A percentile compares a stretch with the other conserved stretches of the same genome.
These are phyloP conservation scores for Drosophila sordidapex DNA, from an alignment of 2,888 invertebrate species.

Conservation along the genomic window DNA sequence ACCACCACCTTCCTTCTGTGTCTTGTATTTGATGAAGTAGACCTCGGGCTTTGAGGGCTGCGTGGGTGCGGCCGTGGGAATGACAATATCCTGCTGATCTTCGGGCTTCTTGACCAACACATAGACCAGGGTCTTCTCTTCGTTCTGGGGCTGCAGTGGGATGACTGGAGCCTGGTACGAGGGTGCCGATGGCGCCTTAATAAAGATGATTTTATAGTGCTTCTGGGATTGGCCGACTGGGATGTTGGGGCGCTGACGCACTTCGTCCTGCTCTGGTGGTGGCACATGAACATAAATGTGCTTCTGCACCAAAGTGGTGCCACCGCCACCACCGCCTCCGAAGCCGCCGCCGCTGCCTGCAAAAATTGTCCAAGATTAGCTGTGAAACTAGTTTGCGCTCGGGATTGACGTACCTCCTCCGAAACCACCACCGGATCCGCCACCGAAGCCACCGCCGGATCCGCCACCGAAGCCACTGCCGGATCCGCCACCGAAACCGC, in stretches of 20 bases:
- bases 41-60: constrained; percentile 95
- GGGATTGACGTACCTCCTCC: constrained; percentile 67
- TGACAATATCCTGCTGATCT: constrained; percentile 91
- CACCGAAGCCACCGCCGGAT: constrained; percentile 62
- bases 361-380: constrained; percentile 42
- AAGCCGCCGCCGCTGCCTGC: constrained; percentile 70
- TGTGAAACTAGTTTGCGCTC: constrained; percentile 4
- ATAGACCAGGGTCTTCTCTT: constrained; percentile 95
- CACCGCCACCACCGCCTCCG: constrained; percentile 81
- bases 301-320: constrained; percentile 89
- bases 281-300: constrained; percentile 96
- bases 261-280: constrained; percentile 93
- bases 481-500: constrained; percentile 61
- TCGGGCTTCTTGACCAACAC: constrained; percentile 95
- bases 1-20: constrained; percentile 82
- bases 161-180: constrained; percentile 93
- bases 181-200: constrained; percentile 94
- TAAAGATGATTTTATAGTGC: constrained; percentile 96
- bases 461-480: constrained; percentile 61
- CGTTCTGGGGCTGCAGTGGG: constrained; percentile 92
- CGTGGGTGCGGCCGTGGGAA: constrained; percentile 91
- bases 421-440: constrained; percentile 60
- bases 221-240: constrained; percentile 91
- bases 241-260: constrained; percentile 87
- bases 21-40: constrained; percentile 90